Conservation (phyloP, 2,888 invertebrate genomes). For the Dascillus cervinus region DNA sequence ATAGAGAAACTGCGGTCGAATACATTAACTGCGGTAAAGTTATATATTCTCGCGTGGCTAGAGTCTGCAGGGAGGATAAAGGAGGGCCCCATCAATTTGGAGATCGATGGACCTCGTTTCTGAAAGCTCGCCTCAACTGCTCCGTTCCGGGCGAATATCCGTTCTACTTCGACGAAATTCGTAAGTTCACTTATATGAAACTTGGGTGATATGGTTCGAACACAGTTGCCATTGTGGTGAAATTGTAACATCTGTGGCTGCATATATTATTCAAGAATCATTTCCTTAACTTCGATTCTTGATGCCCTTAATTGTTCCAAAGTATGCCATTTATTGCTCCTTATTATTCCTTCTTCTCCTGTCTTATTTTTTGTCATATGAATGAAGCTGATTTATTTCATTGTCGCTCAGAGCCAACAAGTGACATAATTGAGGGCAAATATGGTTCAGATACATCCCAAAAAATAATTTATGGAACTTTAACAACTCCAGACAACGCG, state of each 20-base stretch:
- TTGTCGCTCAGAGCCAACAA: conserved; percentile 90
- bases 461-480: conserved; percentile 86
- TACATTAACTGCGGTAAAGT: conserved; percentile 95
- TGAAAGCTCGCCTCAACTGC: conserved; percentile 91
- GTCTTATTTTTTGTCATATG: too few relatives aligned
- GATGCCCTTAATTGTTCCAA: too few relatives aligned
- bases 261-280: too few relatives aligned
- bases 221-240: too few relatives aligned
- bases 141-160: conserved; percentile 97
- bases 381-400: too few relatives aligned
- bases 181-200: conserved; percentile 57
- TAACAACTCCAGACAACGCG: conserved; percentile 92
- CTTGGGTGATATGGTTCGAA: too few relatives aligned
- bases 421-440: conserved; percentile 74
- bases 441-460: conserved; percentile 57
- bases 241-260: too few relatives aligned
- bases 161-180: conserved; percentile 98
- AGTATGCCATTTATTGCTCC: too few relatives aligned
- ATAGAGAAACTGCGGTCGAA: conserved; percentile 93
- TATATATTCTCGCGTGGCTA: conserved; percentile 91
- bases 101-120: conserved; percentile 93
- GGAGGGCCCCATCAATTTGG: conserved; percentile 88
- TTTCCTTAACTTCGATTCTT: too few relatives aligned
- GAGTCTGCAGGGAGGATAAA: conserved; percentile 93
- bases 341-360: too few relatives aligned